Evolutionary conservation across 2,797 vertebrate genomes (phyloP).

Genomic region (Sebastiscus albofasciatus): DNA sequence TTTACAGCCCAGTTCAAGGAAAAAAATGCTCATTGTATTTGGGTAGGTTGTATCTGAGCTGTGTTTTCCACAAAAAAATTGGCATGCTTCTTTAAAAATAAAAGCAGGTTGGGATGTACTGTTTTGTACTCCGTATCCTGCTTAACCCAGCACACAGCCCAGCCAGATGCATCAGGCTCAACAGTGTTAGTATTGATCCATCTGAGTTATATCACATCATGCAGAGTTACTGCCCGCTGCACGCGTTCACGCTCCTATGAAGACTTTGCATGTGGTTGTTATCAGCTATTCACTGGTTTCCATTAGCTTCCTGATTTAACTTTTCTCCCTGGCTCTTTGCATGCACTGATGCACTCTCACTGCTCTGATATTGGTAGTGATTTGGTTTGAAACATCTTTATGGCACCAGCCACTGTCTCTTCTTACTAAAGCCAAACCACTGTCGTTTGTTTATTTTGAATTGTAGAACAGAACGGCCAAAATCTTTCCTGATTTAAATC

Average conservation of each 20-base stretch:
- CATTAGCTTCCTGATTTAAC: conserved; percentile 48
- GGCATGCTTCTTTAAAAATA: neutral
- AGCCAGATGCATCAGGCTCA: conserved; percentile 52
- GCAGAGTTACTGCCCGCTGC: conserved; percentile 37
- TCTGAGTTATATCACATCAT: conserved; percentile 58
- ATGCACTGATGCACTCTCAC: conserved; percentile 11
- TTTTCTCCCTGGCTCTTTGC: conserved; percentile 7
- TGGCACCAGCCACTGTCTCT: neutral
- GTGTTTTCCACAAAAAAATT: neutral
- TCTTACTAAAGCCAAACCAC: neutral
- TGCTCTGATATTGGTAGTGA: neutral
- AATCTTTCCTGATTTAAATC: no score
- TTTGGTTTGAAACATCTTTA: conserved; percentile 38
- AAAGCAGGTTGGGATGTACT: conserved; percentile 19
- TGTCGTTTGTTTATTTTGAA: neutral
- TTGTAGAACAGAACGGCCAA: neutral
- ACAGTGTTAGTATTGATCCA: conserved; percentile 69
- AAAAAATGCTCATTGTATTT: neutral
- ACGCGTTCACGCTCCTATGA: conserved; percentile 18
- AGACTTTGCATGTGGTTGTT: conserved; percentile 55
- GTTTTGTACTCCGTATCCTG: conserved; percentile 24
- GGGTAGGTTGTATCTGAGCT: conserved; percentile 7
- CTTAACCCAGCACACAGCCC: conserved; percentile 46
- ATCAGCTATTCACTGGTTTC: conserved; percentile 53
- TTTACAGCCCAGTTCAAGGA: conserved; percentile 18